Evolutionary conservation across 2,888 invertebrate genomes (phyloP).

Genomic region (Ypsolopha sequella): DNA sequence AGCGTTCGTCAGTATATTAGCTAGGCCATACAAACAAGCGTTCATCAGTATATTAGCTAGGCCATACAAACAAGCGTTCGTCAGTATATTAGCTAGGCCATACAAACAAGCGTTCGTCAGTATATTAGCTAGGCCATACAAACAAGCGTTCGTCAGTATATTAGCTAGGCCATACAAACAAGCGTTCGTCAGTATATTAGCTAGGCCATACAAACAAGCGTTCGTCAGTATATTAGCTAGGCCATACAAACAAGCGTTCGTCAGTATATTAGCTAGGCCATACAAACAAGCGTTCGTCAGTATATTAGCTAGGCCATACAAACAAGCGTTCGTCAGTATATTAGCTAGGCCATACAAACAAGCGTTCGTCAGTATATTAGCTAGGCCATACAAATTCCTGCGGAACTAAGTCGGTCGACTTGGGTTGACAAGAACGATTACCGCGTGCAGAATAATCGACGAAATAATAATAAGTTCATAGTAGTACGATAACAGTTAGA

Average conservation of each 20-base stretch:
- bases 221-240: conserved; percentile 32
- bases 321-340: conserved; percentile 33
- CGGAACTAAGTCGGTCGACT: conserved; percentile 8
- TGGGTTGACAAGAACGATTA: conserved; percentile 23
- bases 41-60: conserved; percentile 32
- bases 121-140: no score
- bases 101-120: conserved; percentile 33
- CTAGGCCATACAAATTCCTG: conserved; percentile 28
- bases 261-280: no score
- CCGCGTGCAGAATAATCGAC: neutral
- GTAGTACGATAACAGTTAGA: no score
- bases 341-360: no score
- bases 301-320: no score
- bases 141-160: conserved; percentile 33
- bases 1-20: conserved; percentile 31
- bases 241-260: conserved; percentile 33
- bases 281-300: conserved; percentile 33
- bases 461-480: no score
- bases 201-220: no score
- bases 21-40: no score
- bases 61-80: conserved; percentile 33
- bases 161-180: no score
- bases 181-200: conserved; percentile 31
- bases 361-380: conserved; percentile 28
- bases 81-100: no score